Evolutionary conservation across 2,888 invertebrate genomes (phyloP).

Genomic region (Nysson spinosus): DNA sequence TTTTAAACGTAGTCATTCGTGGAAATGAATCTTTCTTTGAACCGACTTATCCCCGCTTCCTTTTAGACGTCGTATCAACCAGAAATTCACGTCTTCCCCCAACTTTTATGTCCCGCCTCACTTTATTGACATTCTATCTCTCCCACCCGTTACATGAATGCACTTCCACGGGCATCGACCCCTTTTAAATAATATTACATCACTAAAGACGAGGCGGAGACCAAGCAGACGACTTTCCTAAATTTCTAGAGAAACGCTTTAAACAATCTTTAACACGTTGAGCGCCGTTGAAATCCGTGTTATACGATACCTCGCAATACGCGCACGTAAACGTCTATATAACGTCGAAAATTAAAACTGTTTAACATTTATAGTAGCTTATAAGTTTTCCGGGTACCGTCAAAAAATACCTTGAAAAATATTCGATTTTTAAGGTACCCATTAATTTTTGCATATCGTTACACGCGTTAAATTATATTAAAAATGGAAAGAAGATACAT

Average conservation of each 20-base stretch:
- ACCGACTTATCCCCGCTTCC: constrained; percentile 8
- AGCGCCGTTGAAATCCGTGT: too few relatives aligned
- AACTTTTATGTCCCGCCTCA: constrained; percentile 41
- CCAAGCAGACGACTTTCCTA: not conserved
- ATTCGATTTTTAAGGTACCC: too few relatives aligned
- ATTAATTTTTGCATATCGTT: too few relatives aligned
- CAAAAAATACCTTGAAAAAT: too few relatives aligned
- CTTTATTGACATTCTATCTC: constrained; percentile 57
- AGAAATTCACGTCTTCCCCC: constrained; percentile 39
- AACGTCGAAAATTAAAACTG: too few relatives aligned
- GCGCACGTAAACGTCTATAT: too few relatives aligned
- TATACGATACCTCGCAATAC: too few relatives aligned
- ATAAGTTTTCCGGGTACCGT: too few relatives aligned
- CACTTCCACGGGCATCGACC: constrained; percentile 46
- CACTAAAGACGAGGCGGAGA: constrained; percentile 14
- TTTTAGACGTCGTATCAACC: constrained; percentile 19
- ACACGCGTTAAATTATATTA: too few relatives aligned
- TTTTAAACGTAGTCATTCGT: constrained; percentile 7
- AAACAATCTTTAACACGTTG: too few relatives aligned
- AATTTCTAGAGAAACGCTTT: not conserved
- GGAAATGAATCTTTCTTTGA: constrained; percentile 10
- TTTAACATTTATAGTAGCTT: too few relatives aligned
- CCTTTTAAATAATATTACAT: constrained; percentile 50
- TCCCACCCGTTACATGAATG: constrained; percentile 40
- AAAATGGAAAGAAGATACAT: too few relatives aligned